Evolutionary conservation across 2,113 vertebrate species (phyloP), one percentile per base, ranked within the genome.

Genomic region (Cinclus cinclus): DNA sequence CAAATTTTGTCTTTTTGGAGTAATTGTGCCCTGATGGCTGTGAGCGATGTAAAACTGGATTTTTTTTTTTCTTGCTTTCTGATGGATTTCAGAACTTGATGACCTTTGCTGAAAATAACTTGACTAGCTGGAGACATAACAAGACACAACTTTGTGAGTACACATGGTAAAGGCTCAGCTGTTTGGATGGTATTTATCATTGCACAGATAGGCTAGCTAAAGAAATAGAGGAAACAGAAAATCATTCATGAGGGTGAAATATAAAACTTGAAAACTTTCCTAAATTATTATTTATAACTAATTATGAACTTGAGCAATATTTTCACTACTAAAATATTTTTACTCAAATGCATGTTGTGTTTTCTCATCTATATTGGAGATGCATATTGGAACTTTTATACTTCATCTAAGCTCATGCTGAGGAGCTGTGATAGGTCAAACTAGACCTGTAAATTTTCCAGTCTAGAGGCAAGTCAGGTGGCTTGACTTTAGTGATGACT

Each of bases 101-200:
- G 86, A 92, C 70, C 87, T 92, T 70, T 90, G 47, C 96, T 92
- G 87, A 91, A 96, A 95, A 95, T 95, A 87, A 42, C 80, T 92
- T 83, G n/a, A 37, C 46, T 65, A 55, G 74, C 46, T 75, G 37
- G 58, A 92, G 33, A 47, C 64, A 60, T 82, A 91, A 76, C 21
- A 89, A 83, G 70, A 39, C 70, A 76, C 19, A 91, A 47, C 23
- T 90, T 92, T 94, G 77, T 95, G 93, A 95, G 89, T 58, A 46
- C 70, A 65, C 12, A 3, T 89, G 50, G 28, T 82, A n/a, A 79
- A 79, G 62, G 63, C 70, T 94, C 47, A 87, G 87, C 67, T 89
- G 31, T 78, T 84, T 79, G 41, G 14, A 44, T 7, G 2, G 14
- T 91, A 73, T 94, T 95, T 91, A 58, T 85, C 67, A 53, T 95